Conservation (phyloP, 1,140 invertebrate genomes). For the Aphis craccivora region DNA sequence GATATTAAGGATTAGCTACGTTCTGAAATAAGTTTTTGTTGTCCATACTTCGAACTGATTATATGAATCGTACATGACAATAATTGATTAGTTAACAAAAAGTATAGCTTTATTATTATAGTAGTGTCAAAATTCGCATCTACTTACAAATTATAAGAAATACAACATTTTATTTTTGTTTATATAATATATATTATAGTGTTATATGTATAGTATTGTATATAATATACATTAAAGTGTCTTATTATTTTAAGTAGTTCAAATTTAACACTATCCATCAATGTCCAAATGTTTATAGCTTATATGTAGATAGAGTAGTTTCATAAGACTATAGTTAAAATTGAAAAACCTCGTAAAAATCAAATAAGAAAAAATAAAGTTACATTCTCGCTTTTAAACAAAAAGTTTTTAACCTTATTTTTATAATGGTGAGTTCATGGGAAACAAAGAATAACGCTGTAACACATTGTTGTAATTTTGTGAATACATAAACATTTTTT, state of each 20-base stretch:
- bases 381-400: background rate
- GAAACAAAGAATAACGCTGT: background rate
- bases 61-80: too few relatives aligned
- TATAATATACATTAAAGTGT: background rate
- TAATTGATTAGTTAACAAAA: too few relatives aligned
- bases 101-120: too few relatives aligned
- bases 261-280: conserved; percentile 37
- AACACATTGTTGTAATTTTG: background rate
- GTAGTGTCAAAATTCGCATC: too few relatives aligned
- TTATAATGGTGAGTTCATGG: background rate
- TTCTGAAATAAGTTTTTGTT: too few relatives aligned
- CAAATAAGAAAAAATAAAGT: conserved; percentile 16
- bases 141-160: too few relatives aligned
- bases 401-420: conserved; percentile 24
- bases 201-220: background rate
- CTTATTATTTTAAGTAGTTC: background rate
- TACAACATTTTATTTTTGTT: background rate
- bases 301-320: conserved; percentile 3
- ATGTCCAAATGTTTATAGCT: conserved; percentile 10
- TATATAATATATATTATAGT: background rate
- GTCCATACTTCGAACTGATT: too few relatives aligned
- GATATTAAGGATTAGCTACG: too few relatives aligned
- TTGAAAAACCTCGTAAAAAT: background rate
- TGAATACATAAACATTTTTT: background rate
- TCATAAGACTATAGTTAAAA: background rate